Evolutionary conservation across 2,888 invertebrate species (phyloP).

Genomic region (Drosophila kambysellisi): DNA sequence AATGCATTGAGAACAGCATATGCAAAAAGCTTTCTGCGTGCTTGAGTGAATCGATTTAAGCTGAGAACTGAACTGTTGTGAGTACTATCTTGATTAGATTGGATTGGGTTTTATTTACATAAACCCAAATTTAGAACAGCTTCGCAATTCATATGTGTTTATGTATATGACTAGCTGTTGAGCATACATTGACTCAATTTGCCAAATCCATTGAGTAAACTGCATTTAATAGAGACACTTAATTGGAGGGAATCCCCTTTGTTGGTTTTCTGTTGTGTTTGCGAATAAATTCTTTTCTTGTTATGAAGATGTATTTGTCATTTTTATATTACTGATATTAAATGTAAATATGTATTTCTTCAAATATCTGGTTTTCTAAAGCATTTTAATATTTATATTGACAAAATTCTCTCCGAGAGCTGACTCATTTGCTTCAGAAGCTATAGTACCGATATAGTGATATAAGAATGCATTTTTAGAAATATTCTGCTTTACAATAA

Average conservation of each 20-base stretch:
- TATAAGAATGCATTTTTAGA: neutral
- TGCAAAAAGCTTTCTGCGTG: constrained; percentile 66
- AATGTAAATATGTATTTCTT: neutral
- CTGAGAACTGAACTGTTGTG: constrained; percentile 19
- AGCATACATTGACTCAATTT: neutral
- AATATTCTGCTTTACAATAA: neutral
- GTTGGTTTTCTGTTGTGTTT: neutral
- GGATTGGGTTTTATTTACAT: constrained; percentile 18
- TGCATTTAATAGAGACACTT: constrained; percentile 6
- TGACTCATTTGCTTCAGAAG: neutral
- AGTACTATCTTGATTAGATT: constrained; percentile 15
- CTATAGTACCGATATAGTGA: neutral
- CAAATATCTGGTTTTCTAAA: neutral
- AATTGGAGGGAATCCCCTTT: neutral
- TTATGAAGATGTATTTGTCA: neutral
- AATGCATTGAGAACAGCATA: constrained; percentile 45
- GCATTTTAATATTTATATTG: neutral
- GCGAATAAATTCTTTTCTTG: neutral
- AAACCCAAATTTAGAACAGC: neutral
- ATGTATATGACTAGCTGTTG: neutral
- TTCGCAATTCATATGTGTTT: neutral
- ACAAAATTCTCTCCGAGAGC: too few species aligned
- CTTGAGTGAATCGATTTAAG: constrained; percentile 52
- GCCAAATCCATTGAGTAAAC: constrained; percentile 3
- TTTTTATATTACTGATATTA: neutral